Evolutionary conservation across 2,797 vertebrate species (phyloP).

Genomic region (Etheostoma nigrum): DNA sequence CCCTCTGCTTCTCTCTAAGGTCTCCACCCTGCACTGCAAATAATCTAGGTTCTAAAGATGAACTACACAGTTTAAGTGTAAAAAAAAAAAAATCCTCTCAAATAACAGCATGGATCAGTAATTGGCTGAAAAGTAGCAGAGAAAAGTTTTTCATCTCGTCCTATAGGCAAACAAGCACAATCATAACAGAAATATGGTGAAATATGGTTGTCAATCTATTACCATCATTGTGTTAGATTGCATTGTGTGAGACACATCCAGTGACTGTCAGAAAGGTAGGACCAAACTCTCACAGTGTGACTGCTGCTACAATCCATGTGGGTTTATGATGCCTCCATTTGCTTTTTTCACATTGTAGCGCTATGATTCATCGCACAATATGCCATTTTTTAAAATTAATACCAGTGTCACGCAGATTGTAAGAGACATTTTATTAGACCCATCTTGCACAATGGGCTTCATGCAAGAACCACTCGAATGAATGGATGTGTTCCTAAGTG

Average conservation of each 20-base stretch:
- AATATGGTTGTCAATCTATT: no score
- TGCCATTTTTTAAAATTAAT: background rate
- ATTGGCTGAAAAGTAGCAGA: no score
- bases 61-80: background rate
- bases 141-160: no score
- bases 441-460: background rate
- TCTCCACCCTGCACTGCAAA: background rate
- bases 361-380: background rate
- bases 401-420: background rate
- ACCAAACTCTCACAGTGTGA: background rate
- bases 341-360: background rate
- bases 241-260: background rate
- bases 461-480: background rate
- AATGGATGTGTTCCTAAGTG: background rate
- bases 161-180: no score
- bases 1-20: constrained; percentile 20
- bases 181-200: no score
- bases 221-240: no score
- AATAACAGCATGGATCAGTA: background rate
- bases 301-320: background rate
- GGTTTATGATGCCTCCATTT: no score
- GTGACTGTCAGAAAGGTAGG: background rate
- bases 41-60: background rate
- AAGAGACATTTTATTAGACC: background rate
- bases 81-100: background rate